Evolutionary conservation across 2,888 invertebrate species (phyloP), one percentile per base, ranked within the genome.

Genomic region (Salticus scenicus): DNA sequence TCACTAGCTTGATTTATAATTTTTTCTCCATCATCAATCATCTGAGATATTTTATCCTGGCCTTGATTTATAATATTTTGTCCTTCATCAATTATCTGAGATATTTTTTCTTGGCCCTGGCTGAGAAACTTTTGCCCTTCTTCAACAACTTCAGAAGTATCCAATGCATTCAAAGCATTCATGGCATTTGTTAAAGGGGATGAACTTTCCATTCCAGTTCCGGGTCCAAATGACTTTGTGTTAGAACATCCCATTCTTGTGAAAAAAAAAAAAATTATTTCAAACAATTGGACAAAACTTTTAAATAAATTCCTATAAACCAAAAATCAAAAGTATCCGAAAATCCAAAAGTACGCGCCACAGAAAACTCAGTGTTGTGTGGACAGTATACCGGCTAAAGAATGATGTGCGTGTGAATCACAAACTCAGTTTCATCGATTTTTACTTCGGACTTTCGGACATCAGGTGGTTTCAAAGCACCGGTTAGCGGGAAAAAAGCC

Each of bases 391-490:
- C n/a, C n/a, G n/a, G n/a, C n/a, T n/a, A n/a, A n/a, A n/a, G n/a
- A n/a, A 30, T 64, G 82, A 31, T 12, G 47, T 47, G 76, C 66
- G 80, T 80, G 80, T 31, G 72, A 28, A 69, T 63, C 57, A n/a
- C 47, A 73, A 72, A 70, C 51, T 20, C 66, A n/a, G 33, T 28
- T 14, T 51, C 47, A 83, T 83, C 76, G 82, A 83, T 83, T 83
- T 82, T 82, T 76, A 27, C 33, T 64, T 83, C 75, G 51, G 51
- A 51, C 42, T 67, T 71, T 71, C 30, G 71, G 71, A 71, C 72
- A 83, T 83, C 82, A 75, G 82, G 74, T 82, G 82, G 82, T 82
- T 70, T 70, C 57, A 75, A 42, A 57, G 69, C 71, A 30, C 41
- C 64, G 30, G 78, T 79, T 69, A 70, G 57, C 69, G 63, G 69